These are phyloP conservation scores for Limnephilus rhombicus DNA, from an alignment of 2,888 invertebrate species.

Conservation along the genomic window DNA sequence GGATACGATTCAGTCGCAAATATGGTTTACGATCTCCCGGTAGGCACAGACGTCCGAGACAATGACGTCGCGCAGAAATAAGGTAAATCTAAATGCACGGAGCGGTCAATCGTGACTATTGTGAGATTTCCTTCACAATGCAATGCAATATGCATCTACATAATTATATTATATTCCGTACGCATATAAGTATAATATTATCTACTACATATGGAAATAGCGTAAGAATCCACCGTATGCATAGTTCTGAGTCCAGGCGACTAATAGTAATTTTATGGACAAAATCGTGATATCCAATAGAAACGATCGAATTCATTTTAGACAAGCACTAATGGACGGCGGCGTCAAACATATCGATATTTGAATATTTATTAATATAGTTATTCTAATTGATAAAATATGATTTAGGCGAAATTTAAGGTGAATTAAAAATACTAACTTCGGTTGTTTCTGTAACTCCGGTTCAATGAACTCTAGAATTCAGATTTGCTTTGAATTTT, in stretches of 20 bases:
- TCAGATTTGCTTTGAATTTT: too few species aligned
- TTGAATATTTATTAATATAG: not conserved
- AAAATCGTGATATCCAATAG: not conserved
- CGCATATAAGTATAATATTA: too few species aligned
- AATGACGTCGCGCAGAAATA: conserved; percentile 6
- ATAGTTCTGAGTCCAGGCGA: too few species aligned
- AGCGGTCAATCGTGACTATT: conserved; percentile 10
- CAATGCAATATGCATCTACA: not conserved
- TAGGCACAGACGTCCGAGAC: not conserved
- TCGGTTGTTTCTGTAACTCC: too few species aligned
- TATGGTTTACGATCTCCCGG: not conserved
- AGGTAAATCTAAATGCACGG: not conserved
- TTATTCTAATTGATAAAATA: not conserved
- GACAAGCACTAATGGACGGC: not conserved
- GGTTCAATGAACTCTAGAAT: too few species aligned
- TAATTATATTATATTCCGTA: not conserved
- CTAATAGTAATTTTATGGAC: not conserved
- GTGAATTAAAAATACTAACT: too few species aligned
- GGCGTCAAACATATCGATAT: not conserved
- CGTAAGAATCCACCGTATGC: not conserved
- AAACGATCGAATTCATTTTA: not conserved
- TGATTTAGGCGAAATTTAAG: too few species aligned
- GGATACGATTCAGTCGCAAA: not conserved
- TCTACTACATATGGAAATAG: not conserved
- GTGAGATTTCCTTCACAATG: not conserved